Evolutionary conservation across 1,140 invertebrate genomes (phyloP).

Genomic region (Patella vulgata): DNA sequence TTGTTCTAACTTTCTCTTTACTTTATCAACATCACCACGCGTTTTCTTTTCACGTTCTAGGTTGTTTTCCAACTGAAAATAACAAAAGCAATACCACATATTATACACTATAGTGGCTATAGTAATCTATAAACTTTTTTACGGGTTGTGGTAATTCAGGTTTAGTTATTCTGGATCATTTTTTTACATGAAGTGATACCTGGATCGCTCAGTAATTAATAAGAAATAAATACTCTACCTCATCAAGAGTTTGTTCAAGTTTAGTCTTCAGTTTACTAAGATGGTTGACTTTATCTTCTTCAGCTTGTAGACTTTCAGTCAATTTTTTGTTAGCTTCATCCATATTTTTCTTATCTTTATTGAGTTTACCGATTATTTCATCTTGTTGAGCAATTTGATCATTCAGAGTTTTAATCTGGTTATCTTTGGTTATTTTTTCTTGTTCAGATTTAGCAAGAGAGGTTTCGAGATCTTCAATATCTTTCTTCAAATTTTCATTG

Average conservation of each 20-base stretch:
- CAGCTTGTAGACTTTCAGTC: slow-evolving; percentile 91
- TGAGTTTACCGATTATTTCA: slow-evolving; percentile 98
- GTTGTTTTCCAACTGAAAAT: slow-evolving; percentile 83
- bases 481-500: slow-evolving; percentile 90
- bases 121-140: too few relatives aligned
- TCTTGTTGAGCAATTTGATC: slow-evolving; percentile 94
- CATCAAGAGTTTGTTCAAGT: slow-evolving; percentile 95
- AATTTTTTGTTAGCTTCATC: slow-evolving; percentile 95
- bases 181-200: too few relatives aligned
- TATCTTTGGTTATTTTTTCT: slow-evolving; percentile 97
- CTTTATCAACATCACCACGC: slow-evolving; percentile 95
- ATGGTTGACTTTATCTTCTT: slow-evolving; percentile 99
- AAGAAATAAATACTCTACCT: slow-evolving; percentile 63
- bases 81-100: neutral
- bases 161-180: too few relatives aligned
- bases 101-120: neutral
- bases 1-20: slow-evolving; percentile 89
- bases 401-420: slow-evolving; percentile 98
- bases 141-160: too few relatives aligned
- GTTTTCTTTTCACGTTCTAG: slow-evolving; percentile 98
- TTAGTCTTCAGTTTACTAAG: slow-evolving; percentile 98
- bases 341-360: slow-evolving; percentile 98
- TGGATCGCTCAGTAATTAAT: too few relatives aligned
- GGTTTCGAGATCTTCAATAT: slow-evolving; percentile 93
- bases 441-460: slow-evolving; percentile 84